A percentile compares a stretch with the other conserved stretches of the same genome.
These are phyloP conservation scores for Agrochola lota DNA, from an alignment of 2,888 invertebrate species.

Conservation along the genomic window DNA sequence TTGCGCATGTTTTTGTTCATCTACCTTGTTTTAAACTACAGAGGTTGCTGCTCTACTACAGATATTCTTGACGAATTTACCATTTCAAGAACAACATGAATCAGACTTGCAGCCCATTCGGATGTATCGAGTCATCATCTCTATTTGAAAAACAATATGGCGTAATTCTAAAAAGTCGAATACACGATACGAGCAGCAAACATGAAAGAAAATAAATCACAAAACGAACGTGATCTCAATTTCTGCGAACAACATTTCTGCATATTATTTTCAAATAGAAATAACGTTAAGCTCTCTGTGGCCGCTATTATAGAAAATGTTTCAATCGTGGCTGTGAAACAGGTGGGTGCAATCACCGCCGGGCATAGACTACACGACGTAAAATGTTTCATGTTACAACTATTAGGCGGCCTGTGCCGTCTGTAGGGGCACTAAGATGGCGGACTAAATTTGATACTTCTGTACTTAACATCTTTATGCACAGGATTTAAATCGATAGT, in stretches of 20 bases:
- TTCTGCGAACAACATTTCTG: neutral
- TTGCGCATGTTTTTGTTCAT: neutral
- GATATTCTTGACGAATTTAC: neutral
- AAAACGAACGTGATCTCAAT: neutral
- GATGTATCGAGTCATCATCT: neutral
- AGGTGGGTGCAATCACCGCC: constrained; percentile 39
- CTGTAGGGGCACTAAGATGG: constrained; percentile 11
- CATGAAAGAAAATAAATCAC: neutral
- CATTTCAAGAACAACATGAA: neutral
- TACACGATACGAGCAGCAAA: neutral
- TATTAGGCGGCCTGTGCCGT: constrained; percentile 15
- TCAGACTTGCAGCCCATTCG: neutral
- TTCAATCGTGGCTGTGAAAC: constrained; percentile 39
- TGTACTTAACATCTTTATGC: neutral
- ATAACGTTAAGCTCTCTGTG: constrained; percentile 24
- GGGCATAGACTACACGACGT: constrained; percentile 38
- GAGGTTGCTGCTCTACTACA: neutral
- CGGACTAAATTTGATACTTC: neutral
- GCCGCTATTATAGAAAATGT: constrained; percentile 38
- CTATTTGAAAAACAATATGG: neutral
- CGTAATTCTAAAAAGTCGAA: neutral
- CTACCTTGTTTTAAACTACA: neutral
- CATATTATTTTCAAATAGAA: constrained; percentile 21
- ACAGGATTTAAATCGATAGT: too few relatives aligned
- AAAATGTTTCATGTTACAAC: constrained; percentile 20